A percentile compares a stretch with the other conserved stretches of the same genome.
Evolutionary conservation across 2,888 invertebrate species (phyloP).

Genomic region (Trachelus iudaicus): DNA sequence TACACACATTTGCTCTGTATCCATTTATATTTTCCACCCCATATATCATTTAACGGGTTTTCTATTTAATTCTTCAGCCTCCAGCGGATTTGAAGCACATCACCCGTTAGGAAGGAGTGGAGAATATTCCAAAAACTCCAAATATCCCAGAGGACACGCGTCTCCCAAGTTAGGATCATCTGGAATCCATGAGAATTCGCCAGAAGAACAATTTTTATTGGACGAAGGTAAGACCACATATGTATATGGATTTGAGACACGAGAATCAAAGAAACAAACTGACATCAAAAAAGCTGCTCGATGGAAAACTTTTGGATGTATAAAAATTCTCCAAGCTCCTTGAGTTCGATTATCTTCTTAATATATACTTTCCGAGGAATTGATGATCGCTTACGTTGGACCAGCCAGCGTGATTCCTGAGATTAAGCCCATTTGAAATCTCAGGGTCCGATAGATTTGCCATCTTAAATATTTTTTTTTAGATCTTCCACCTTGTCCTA

Average conservation of each 20-base stretch:
- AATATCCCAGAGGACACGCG: neutral
- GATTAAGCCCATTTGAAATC: neutral
- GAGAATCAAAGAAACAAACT: neutral
- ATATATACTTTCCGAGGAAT: neutral
- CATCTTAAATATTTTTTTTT: neutral
- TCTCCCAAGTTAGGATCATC: neutral
- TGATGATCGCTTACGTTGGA: conserved; percentile 18
- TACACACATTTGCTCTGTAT: conserved; percentile 24
- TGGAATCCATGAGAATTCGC: neutral
- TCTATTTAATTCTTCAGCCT: neutral
- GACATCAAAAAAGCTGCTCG: neutral
- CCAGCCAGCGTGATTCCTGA: conserved; percentile 31
- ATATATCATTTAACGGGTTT: neutral
- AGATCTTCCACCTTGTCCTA: neutral
- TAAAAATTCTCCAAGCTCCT: neutral
- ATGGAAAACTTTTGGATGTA: neutral
- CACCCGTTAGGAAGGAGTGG: neutral
- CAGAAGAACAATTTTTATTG: neutral
- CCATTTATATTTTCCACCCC: neutral
- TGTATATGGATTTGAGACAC: neutral
- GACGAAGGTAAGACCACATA: neutral
- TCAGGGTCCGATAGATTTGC: neutral
- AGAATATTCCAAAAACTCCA: neutral
- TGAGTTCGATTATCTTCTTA: neutral
- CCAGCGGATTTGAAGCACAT: neutral